Conservation (phyloP, 2,797 vertebrate genomes). For the Intellagama lesueurii region DNA sequence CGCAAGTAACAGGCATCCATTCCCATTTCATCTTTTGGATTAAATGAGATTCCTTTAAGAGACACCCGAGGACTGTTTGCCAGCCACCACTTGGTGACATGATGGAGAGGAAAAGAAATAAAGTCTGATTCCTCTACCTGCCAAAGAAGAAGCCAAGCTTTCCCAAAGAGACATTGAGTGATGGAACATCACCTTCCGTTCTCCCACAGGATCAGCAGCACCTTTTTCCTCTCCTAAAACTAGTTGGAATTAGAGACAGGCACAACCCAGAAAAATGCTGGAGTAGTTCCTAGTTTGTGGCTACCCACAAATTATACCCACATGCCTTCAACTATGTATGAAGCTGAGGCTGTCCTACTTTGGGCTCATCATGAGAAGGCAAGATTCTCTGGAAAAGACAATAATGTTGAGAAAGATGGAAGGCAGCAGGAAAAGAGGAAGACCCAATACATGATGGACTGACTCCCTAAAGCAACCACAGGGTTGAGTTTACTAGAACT, state of each 20-base stretch:
- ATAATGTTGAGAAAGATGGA: too few relatives aligned
- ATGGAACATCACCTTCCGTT: neutral
- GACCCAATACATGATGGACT: too few relatives aligned
- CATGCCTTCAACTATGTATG: too few relatives aligned
- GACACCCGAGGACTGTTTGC: slow-evolving; percentile 71
- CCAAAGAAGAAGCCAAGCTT: neutral
- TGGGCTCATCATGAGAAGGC: too few relatives aligned
- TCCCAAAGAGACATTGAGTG: neutral
- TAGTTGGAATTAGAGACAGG: neutral
- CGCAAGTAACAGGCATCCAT: too few relatives aligned
- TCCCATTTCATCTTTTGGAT: neutral
- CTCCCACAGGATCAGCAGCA: neutral
- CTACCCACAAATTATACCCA: too few relatives aligned
- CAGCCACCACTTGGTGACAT: slow-evolving; percentile 14
- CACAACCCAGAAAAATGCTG: neutral
- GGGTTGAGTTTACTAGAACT: too few relatives aligned
- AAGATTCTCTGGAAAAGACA: too few relatives aligned
- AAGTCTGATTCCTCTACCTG: slow-evolving; percentile 7
- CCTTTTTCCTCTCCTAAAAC: neutral
- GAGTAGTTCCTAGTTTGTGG: too few relatives aligned
- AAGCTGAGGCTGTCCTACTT: too few relatives aligned
- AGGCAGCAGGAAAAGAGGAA: too few relatives aligned
- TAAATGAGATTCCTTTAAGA: slow-evolving; percentile 63
- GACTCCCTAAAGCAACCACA: too few relatives aligned
- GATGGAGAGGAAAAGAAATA: slow-evolving; percentile 28